Evolutionary conservation across 2,797 vertebrate species (phyloP).

Genomic region (Pygocentrus nattereri): DNA sequence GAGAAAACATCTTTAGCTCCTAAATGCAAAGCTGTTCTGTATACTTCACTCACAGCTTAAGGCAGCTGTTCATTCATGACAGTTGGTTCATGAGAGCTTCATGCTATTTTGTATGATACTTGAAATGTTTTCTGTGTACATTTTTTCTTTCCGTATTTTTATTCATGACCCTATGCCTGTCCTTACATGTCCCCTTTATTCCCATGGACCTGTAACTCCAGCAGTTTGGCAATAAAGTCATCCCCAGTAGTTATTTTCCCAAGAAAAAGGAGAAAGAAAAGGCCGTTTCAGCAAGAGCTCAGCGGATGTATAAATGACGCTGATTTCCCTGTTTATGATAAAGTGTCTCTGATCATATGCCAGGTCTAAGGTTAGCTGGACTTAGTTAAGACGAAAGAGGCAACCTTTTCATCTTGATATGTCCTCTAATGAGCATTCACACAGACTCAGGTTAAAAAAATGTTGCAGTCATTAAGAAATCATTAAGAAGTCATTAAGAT

Average conservation of each 20-base stretch:
- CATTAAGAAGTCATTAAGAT: constrained; percentile 11
- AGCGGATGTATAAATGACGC: constrained; percentile 44
- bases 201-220: not conserved
- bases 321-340: constrained; percentile 44
- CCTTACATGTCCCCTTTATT: constrained; percentile 9
- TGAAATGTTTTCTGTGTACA: no score
- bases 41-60: not conserved
- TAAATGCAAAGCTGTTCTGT: not conserved
- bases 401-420: constrained; percentile 32
- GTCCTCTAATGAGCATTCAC: constrained; percentile 25
- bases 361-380: constrained; percentile 51
- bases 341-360: constrained; percentile 45
- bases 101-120: not conserved
- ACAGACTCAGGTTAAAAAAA: not conserved
- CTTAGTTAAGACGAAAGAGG: constrained; percentile 31
- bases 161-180: constrained; percentile 3
- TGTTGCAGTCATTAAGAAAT: constrained; percentile 19
- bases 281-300: constrained; percentile 34
- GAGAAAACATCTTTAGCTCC: not conserved
- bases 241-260: constrained; percentile 31
- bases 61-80: not conserved
- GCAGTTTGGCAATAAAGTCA: constrained; percentile 4
- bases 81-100: not conserved
- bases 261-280: constrained; percentile 26
- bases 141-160: no score